A percentile compares a stretch with the other conserved stretches of the same genome.
Evolutionary conservation across 2,113 vertebrate species (phyloP).

Genomic region (Tiliqua scincoides): DNA sequence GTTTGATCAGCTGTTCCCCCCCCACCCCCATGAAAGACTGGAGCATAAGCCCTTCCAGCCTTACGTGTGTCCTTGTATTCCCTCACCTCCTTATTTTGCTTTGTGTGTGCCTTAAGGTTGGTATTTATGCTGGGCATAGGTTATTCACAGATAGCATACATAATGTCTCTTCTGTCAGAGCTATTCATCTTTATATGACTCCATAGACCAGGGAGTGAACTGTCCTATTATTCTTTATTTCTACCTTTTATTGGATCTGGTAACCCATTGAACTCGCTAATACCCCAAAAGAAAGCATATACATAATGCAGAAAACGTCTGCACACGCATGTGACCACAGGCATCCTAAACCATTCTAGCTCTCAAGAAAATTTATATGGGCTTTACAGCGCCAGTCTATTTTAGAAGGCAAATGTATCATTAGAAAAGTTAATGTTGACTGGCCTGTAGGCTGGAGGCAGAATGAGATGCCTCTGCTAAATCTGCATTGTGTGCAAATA

Average conservation of each 20-base stretch:
- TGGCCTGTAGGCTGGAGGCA: accelerated
- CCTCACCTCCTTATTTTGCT: background rate
- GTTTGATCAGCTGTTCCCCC: too few species aligned
- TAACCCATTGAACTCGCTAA: background rate
- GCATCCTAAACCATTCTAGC: background rate
- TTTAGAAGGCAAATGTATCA: constrained; percentile 22
- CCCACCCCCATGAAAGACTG: background rate
- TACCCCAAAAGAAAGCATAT: background rate
- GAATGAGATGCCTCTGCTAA: constrained; percentile 20
- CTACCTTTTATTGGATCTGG: background rate
- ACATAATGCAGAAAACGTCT: constrained; percentile 31
- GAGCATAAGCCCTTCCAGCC: background rate
- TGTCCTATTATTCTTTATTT: background rate
- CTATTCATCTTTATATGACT: background rate
- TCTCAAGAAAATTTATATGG: background rate
- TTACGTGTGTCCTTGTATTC: too few species aligned
- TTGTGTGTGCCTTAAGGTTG: background rate
- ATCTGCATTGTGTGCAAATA: background rate
- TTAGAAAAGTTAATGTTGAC: background rate
- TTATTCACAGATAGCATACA: background rate
- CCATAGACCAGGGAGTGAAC: background rate
- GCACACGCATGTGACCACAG: background rate
- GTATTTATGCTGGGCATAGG: background rate
- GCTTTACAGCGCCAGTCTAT: background rate
- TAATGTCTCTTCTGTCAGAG: background rate